Evolutionary conservation across 2,113 vertebrate species (phyloP).

Genomic region (Cyanistes caeruleus): DNA sequence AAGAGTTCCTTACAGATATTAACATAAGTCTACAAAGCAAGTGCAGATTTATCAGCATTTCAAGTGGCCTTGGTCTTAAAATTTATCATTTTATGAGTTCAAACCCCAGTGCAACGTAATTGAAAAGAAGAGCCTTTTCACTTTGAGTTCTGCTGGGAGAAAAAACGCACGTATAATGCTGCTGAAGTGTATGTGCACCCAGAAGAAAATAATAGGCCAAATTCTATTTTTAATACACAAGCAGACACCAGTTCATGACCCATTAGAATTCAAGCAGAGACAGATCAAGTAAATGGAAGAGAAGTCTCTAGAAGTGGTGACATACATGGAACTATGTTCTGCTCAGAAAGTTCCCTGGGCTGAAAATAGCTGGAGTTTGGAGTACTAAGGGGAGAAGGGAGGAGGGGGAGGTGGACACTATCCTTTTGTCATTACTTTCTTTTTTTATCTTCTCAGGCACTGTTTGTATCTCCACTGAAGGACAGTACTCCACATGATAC

Average conservation of each 20-base stretch:
- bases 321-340: not conserved
- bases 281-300: not conserved
- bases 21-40: not conserved
- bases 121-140: slow-evolving; percentile 2
- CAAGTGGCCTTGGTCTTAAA: not conserved
- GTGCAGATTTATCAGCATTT: not conserved
- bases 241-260: not conserved
- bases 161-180: not conserved
- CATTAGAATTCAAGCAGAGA: not conserved
- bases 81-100: not conserved
- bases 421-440: not conserved
- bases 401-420: not conserved
- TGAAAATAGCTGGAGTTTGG: not conserved
- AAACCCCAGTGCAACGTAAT: not conserved
- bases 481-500: not conserved
- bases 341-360: not conserved
- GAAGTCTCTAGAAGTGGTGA: not conserved
- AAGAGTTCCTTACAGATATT: not conserved
- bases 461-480: not conserved
- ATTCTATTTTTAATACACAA: slow-evolving; percentile 23
- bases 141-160: not conserved
- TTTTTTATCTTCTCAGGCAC: not conserved
- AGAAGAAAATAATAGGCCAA: slow-evolving; percentile 17
- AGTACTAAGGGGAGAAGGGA: not conserved
- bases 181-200: not conserved